Evolutionary conservation across 2,797 vertebrate genomes (phyloP), one percentile per base, ranked within the genome.

Genomic region (Triplophysa yarkandensis): DNA sequence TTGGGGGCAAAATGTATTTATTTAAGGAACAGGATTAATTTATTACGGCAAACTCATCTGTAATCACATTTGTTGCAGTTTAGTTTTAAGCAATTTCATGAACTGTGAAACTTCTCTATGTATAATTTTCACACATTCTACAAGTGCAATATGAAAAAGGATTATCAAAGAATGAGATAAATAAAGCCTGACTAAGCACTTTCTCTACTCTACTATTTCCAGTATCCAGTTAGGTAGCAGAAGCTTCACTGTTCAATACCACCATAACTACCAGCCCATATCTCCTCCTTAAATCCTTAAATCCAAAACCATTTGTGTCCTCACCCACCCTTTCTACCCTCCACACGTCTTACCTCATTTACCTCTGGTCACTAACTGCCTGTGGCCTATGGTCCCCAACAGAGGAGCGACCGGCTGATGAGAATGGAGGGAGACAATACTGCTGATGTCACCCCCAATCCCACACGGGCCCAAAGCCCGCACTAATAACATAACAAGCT

Each of bases 401-500:
- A 63, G 68, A 61, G 82, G 80, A 85, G 77, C 73, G 81, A 61
- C 66, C 68, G 28, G 79, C 82, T 89, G 88, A 90, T 74, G 86
- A 78, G 80, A 86, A 90, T 78, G 52, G 71, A 65, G 82, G 55
- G 62, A 68, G 88, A 87, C 88, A 89, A 81, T 76, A 86, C 71
- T 85, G 83, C 87, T 88, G 85, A 88, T 87, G 83, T 87, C 82
- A 78, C 64, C 54, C 21, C 65, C 39, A 72, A 64, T 71, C 68
- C 64, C 68, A 64, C 64, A 60, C 32, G 43, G 71, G 44, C 71
- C 60, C 65, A 76, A 62, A 78, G 28, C 32, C 21, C 61, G 14
- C 71, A 68, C 79, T 69, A 85, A 79, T 83, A 84, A 87, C 85
- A 87, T 72, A 82, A 87, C 85, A 85, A 86, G 85, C 82, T 83